Evolutionary conservation across 37 sponge, comb jelly and placozoan genomes (phyloP).

Genomic region (Mnemiopsis leidyi): DNA sequence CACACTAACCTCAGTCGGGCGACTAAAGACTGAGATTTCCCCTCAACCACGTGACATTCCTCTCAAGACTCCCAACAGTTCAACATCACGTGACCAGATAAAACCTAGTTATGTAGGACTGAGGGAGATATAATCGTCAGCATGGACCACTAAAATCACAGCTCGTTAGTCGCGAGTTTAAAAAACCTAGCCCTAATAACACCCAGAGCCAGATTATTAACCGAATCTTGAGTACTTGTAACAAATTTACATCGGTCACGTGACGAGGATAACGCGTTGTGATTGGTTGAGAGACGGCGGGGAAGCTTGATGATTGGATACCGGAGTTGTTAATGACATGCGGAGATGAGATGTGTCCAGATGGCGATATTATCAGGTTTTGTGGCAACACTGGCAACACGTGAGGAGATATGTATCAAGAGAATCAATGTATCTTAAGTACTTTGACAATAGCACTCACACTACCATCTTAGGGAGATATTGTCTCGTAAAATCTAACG

Average conservation of each 20-base stretch:
- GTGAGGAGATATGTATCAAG: neutral
- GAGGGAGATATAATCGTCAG: neutral
- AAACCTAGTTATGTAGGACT: too few relatives aligned
- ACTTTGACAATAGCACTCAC: too few relatives aligned
- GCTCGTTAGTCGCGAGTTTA: neutral
- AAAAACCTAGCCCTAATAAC: neutral
- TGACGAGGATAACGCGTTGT: neutral
- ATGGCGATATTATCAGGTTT: neutral
- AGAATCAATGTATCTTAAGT: too few relatives aligned
- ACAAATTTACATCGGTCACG: neutral
- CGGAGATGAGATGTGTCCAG: neutral
- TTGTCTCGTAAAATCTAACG: too few relatives aligned
- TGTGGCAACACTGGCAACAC: neutral
- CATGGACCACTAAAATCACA: neutral
- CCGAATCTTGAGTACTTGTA: neutral
- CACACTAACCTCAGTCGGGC: too few relatives aligned
- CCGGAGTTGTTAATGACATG: neutral
- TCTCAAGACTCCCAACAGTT: too few relatives aligned
- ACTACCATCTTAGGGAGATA: too few relatives aligned
- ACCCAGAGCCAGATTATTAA: neutral
- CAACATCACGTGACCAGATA: too few relatives aligned
- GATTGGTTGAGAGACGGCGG: neutral
- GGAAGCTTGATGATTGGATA: neutral
- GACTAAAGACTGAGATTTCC: too few relatives aligned
- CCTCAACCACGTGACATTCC: too few relatives aligned